phyloP scores from a whole-genome alignment of 2,113 vertebrate species.

The Thryonomys swinderianus region DNA sequence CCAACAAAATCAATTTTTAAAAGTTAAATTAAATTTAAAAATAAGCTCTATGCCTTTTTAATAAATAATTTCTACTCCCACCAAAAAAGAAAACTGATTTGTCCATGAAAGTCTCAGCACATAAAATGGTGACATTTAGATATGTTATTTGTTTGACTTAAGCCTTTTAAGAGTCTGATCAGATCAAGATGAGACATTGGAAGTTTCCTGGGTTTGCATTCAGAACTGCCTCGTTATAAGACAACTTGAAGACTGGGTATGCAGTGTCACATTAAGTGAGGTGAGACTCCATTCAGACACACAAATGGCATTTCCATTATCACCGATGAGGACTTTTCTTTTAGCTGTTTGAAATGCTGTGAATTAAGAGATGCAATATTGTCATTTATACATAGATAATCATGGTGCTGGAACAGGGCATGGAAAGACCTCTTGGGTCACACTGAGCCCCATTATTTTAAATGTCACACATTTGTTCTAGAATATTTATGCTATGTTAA shows the following conservation, averaged over 20 bases:
- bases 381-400: conserved; percentile 50
- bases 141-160: neutral
- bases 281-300: neutral
- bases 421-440: conserved; percentile 29
- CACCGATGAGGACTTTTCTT: neutral
- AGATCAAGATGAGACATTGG: neutral
- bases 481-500: conserved; percentile 51
- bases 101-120: conserved; percentile 31
- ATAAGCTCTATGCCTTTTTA: neutral
- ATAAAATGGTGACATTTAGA: conserved; percentile 34
- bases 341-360: conserved; percentile 8
- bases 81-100: neutral
- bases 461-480: conserved; percentile 51
- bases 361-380: neutral
- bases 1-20: too few relatives aligned
- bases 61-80: conserved; percentile 3
- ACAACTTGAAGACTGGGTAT: neutral
- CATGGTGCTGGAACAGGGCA: neutral
- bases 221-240: neutral
- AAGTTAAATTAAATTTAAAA: neutral
- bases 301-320: conserved; percentile 46
- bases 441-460: conserved; percentile 55
- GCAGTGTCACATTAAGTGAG: neutral
- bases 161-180: conserved; percentile 24
- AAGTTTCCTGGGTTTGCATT: neutral